Conservation (phyloP, 2,888 invertebrate genomes). For the Cerastis leucographa region DNA sequence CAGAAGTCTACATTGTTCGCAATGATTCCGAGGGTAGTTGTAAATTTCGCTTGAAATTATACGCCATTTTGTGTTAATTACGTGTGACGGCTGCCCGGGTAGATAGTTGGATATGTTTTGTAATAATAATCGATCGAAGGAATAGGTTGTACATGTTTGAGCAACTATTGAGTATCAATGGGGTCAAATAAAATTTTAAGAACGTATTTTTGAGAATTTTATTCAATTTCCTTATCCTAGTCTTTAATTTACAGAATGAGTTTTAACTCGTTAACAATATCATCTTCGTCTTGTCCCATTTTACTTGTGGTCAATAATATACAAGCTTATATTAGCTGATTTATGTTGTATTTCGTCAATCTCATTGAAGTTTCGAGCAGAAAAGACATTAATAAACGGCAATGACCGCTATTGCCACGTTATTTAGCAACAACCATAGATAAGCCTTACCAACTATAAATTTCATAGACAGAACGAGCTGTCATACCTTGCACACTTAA, state of each 20-base stretch:
- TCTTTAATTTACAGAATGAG: constrained; percentile 33
- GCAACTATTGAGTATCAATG: constrained; percentile 87
- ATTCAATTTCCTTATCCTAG: constrained; percentile 50
- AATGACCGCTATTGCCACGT: background rate
- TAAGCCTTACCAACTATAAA: background rate
- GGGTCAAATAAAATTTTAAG: constrained; percentile 90
- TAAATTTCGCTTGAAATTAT: constrained; percentile 72
- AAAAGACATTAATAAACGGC: background rate
- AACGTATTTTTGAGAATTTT: constrained; percentile 72
- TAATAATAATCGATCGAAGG: constrained; percentile 77
- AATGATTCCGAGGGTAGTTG: constrained; percentile 74
- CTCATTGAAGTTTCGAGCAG: background rate
- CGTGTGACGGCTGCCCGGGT: constrained; percentile 73
- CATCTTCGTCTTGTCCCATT: background rate
- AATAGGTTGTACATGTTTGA: constrained; percentile 88
- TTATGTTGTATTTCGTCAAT: background rate
- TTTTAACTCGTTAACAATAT: constrained; percentile 26
- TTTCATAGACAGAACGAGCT: background rate
- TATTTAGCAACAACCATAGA: background rate
- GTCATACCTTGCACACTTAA: background rate
- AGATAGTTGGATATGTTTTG: constrained; percentile 80
- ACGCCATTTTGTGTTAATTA: constrained; percentile 61
- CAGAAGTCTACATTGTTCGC: constrained; percentile 49
- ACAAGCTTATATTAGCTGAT: background rate
- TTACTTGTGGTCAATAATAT: background rate